These are phyloP conservation scores for Ascaphus truei DNA, from an alignment of 2,113 vertebrate species.

Conservation along the genomic window DNA sequence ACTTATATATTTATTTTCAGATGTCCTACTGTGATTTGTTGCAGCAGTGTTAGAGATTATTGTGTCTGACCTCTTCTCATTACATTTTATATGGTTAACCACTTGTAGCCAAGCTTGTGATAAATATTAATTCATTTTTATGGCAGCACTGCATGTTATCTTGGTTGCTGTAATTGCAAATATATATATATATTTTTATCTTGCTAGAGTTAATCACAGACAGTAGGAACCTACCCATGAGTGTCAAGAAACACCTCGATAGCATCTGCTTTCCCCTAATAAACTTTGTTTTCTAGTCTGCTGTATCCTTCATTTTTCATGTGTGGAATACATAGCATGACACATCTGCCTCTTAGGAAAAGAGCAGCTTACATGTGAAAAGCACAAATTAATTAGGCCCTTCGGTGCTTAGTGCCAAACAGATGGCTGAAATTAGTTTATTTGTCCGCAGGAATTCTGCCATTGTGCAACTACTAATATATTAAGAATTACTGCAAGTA, in stretches of 20 bases:
- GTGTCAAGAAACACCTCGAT: background rate
- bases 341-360: slow-evolving; percentile 30
- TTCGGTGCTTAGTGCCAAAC: slow-evolving; percentile 26
- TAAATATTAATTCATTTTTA: too few species aligned
- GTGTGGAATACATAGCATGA: slow-evolving; percentile 25
- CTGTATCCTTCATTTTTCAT: slow-evolving; percentile 25
- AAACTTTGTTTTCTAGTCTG: slow-evolving; percentile 26
- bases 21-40: too few species aligned
- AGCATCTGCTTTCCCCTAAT: slow-evolving; percentile 14
- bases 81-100: too few species aligned
- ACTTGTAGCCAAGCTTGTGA: too few species aligned
- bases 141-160: background rate
- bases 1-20: too few species aligned
- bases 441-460: slow-evolving; percentile 32
- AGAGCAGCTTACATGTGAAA: slow-evolving; percentile 30
- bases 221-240: background rate
- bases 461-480: slow-evolving; percentile 13
- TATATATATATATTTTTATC: background rate
- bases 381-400: slow-evolving; percentile 37
- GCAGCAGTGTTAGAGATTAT: too few species aligned
- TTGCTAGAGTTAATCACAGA: background rate
- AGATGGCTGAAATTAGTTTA: slow-evolving; percentile 36
- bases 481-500: slow-evolving; percentile 2
- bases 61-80: background rate
- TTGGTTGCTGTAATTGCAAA: background rate